Conservation (phyloP, 2,113 vertebrate species). For the Lagopus muta region DNA sequence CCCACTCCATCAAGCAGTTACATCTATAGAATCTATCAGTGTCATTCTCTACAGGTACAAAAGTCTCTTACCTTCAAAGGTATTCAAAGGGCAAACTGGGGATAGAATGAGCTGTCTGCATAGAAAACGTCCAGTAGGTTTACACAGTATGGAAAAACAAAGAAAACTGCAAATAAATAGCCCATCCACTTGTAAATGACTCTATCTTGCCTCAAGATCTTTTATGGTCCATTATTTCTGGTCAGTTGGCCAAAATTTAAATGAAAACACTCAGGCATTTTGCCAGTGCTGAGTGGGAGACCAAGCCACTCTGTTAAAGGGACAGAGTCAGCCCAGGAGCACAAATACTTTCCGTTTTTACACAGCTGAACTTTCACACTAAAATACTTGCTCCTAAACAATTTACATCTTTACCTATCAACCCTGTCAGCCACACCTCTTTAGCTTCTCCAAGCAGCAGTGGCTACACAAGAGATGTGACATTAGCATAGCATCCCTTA, state of each 20-base stretch:
- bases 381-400: background rate
- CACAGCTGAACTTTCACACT: background rate
- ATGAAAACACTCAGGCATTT: conserved; percentile 58
- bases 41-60: background rate
- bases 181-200: conserved; percentile 25
- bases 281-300: conserved; percentile 65
- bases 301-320: conserved; percentile 69
- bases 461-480: background rate
- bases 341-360: background rate
- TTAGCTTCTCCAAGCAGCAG: background rate
- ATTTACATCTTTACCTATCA: background rate
- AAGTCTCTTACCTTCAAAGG: conserved; percentile 62
- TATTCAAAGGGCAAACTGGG: background rate
- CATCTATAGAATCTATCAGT: background rate
- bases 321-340: conserved; percentile 19
- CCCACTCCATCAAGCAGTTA: background rate
- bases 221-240: conserved; percentile 41
- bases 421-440: background rate
- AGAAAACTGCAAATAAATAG: background rate
- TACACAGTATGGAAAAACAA: background rate
- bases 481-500: background rate
- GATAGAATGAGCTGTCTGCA: background rate
- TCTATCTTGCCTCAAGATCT: conserved; percentile 34
- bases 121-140: conserved; percentile 7
- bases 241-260: conserved; percentile 58